Evolutionary conservation across 2,113 vertebrate species (phyloP).

Genomic region (Tragelaphus strepsiceros): DNA sequence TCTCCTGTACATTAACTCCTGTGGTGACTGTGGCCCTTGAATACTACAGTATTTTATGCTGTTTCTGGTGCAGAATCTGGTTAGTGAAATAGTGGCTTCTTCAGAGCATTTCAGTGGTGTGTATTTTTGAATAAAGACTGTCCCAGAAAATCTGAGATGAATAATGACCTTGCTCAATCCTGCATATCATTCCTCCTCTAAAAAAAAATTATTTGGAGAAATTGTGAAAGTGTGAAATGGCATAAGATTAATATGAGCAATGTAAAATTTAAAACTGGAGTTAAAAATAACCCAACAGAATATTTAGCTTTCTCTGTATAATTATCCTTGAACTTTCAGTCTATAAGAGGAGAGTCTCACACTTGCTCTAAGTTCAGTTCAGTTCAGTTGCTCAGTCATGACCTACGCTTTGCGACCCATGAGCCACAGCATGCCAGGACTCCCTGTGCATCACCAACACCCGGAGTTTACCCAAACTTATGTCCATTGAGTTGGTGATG

Average conservation of each 20-base stretch:
- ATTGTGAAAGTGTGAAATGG: not conserved
- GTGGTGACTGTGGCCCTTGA: not conserved
- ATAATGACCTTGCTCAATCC: not conserved
- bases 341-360: not conserved
- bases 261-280: conserved; percentile 32
- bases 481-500: not conserved
- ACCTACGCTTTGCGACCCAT: rapidly evolving
- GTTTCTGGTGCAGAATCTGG: not conserved
- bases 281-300: conserved; percentile 37
- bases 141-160: not conserved
- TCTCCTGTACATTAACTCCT: not conserved
- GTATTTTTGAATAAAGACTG: not conserved
- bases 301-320: conserved; percentile 13
- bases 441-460: not conserved
- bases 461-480: not conserved
- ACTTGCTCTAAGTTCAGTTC: not conserved
- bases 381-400: not conserved
- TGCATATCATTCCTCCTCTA: not conserved
- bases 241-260: conserved; percentile 20
- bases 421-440: not conserved
- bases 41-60: not conserved
- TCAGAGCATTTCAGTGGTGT: not conserved
- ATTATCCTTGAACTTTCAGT: conserved; percentile 29
- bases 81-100: not conserved
- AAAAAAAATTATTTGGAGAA: not conserved